These are phyloP conservation scores for Burhinus bistriatus DNA, from an alignment of 2,113 vertebrate genomes.

Conservation along the genomic window DNA sequence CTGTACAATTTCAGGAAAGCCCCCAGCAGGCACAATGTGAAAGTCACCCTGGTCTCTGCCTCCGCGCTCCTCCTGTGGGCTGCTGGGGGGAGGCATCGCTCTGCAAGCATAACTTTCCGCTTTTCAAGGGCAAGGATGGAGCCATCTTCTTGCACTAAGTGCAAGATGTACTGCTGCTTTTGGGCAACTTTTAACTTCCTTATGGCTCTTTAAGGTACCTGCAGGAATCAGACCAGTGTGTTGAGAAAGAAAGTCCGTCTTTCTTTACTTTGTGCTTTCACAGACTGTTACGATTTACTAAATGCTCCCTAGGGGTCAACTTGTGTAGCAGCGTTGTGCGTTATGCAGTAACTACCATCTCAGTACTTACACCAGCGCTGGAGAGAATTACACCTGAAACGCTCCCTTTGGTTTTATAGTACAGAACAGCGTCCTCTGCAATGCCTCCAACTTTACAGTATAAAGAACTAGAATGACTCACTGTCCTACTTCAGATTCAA, in stretches of 20 bases:
- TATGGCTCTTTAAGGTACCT: neutral
- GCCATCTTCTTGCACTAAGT: neutral
- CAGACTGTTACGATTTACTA: slow-evolving; percentile 9
- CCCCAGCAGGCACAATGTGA: fast-evolving
- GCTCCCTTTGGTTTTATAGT: slow-evolving; percentile 1
- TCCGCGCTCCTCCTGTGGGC: neutral
- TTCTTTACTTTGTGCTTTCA: neutral
- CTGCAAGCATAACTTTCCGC: neutral
- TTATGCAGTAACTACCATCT: neutral
- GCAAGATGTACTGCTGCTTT: neutral
- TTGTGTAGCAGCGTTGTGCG: neutral
- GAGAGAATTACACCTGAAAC: neutral
- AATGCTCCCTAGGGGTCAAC: neutral
- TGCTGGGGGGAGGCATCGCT: neutral
- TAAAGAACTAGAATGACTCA: slow-evolving; percentile 17
- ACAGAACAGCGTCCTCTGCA: neutral
- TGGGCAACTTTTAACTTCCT: neutral
- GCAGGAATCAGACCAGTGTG: neutral
- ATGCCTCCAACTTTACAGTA: neutral
- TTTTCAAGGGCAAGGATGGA: neutral
- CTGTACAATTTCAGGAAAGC: neutral
- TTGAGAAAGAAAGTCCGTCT: neutral
- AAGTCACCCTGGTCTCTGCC: neutral
- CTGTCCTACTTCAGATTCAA: slow-evolving; percentile 8
- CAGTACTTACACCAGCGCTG: neutral